These are phyloP conservation scores for Rhopalosiphum nymphaeae DNA, from an alignment of 2,888 invertebrate species.

Conservation along the genomic window DNA sequence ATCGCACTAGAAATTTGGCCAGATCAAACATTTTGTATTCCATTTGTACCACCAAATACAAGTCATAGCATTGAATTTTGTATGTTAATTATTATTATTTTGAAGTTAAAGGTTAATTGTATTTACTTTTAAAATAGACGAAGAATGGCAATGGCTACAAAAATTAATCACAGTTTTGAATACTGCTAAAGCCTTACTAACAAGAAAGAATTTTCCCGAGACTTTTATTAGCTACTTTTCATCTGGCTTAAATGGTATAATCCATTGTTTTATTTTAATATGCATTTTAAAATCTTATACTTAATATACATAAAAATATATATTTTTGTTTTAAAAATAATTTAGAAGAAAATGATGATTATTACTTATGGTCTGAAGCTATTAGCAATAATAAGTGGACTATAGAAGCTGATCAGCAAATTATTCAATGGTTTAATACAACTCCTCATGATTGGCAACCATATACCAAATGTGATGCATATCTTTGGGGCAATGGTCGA, in stretches of 20 bases:
- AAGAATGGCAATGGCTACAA: slow-evolving; percentile 75
- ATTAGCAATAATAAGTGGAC: slow-evolving; percentile 74
- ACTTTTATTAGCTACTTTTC: slow-evolving; percentile 69
- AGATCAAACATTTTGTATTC: slow-evolving; percentile 73
- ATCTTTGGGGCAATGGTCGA: slow-evolving; percentile 76
- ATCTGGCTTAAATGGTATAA: slow-evolving; percentile 59
- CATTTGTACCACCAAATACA: slow-evolving; percentile 72
- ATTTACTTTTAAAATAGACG: slow-evolving; percentile 67
- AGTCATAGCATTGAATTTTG: slow-evolving; percentile 54
- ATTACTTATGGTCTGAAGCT: slow-evolving; percentile 67
- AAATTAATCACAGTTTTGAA: slow-evolving; percentile 73
- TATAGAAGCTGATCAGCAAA: slow-evolving; percentile 75
- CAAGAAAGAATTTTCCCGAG: slow-evolving; percentile 72
- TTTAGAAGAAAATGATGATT: slow-evolving; percentile 65
- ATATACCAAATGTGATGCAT: slow-evolving; percentile 76
- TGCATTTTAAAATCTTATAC: slow-evolving; percentile 2
- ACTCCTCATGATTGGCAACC: slow-evolving; percentile 78
- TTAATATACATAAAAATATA: background rate
- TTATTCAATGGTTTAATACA: slow-evolving; percentile 76
- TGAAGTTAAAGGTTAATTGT: slow-evolving; percentile 57
- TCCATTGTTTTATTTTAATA: background rate
- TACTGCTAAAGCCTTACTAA: slow-evolving; percentile 74
- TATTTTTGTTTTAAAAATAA: slow-evolving; percentile 58
- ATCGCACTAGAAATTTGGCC: slow-evolving; percentile 74
- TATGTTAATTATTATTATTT: slow-evolving; percentile 28